Base-by-base conservation (phyloP, 2,888 invertebrate species). In the Eupithecia centaureata region DNA sequence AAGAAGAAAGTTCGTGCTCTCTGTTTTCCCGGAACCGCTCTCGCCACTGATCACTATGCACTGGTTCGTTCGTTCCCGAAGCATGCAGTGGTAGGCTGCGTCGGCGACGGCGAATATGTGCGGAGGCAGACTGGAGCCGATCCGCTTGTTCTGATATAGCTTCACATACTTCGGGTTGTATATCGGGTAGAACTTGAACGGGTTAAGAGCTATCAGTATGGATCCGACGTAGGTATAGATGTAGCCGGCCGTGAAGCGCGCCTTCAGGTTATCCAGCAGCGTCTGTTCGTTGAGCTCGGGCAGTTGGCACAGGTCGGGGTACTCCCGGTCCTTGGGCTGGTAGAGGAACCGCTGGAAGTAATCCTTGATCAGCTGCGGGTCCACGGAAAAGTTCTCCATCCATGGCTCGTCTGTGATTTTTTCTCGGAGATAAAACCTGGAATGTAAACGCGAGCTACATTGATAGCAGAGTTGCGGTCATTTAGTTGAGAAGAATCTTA, bases 91-190 rank as follows among this genome's bases (percentile, higher is more conserved):
- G 88, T 98, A 98, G 28, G 98, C 98, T 18, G 97, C 96, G 86
- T 98, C 98, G 8, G 98, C 98, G 57, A 99, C 97, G 64, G 99
- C 99, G 93, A 99, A 99, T 84, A 99, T 98, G 86, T 99, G 99
- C 56, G 99, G 99, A 47, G 99, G 98, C 77, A 98, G 94, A 83
- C 98, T 98, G 47, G 97, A 97, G 32, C 98, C 97, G 78, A 98
- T 94, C 79, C 98, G 94, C 85, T 98, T 95, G 91, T 98, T 98
- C 91, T 99, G 98, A 91, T 99, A 99, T 79, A 98, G 92, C 89
- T 98, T 97, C 76, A 98, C 98, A 94, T 98, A 98, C 91, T 98
- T 99, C 58, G 99, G 99, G 92, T 99, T 99, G 94, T 99, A 99
- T 78, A 99, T 99, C 27, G 99, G 98, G 89, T 98, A 98, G 90